These are phyloP conservation scores for Microcebus jonahi DNA, from an alignment of 2,113 vertebrate genomes.

Conservation along the genomic window DNA sequence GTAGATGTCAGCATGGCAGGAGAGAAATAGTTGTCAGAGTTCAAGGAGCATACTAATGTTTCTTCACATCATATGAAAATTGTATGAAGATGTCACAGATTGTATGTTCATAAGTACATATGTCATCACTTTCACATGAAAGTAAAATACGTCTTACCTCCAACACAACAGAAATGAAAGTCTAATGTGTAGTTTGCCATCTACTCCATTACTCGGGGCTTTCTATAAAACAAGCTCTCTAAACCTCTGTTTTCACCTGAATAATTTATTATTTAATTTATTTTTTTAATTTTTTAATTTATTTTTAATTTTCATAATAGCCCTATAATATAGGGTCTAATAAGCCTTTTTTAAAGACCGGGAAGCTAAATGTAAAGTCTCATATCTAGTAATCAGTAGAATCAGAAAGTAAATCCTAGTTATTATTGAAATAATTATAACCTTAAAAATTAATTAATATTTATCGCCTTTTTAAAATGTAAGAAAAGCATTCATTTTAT, in stretches of 20 bases:
- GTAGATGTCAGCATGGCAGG: neutral
- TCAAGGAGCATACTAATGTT: neutral
- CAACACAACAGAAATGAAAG: neutral
- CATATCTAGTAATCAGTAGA: neutral
- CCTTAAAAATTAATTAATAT: neutral
- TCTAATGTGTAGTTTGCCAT: neutral
- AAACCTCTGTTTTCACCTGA: neutral
- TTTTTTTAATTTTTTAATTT: no score
- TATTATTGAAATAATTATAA: constrained; percentile 15
- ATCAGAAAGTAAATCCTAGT: neutral
- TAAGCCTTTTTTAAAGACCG: neutral
- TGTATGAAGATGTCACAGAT: neutral
- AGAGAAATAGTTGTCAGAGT: neutral
- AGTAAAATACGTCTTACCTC: neutral
- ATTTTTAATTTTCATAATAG: neutral
- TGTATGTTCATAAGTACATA: neutral
- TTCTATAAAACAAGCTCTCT: neutral
- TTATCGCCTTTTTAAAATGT: neutral
- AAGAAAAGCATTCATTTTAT: neutral
- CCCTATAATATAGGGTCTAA: neutral
- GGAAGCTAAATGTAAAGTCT: neutral
- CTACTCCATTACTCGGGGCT: neutral
- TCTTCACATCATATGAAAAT: neutral
- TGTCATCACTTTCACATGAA: neutral
- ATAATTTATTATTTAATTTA: neutral